Conservation (phyloP, 2,888 invertebrate genomes). For the Antitype chi region DNA sequence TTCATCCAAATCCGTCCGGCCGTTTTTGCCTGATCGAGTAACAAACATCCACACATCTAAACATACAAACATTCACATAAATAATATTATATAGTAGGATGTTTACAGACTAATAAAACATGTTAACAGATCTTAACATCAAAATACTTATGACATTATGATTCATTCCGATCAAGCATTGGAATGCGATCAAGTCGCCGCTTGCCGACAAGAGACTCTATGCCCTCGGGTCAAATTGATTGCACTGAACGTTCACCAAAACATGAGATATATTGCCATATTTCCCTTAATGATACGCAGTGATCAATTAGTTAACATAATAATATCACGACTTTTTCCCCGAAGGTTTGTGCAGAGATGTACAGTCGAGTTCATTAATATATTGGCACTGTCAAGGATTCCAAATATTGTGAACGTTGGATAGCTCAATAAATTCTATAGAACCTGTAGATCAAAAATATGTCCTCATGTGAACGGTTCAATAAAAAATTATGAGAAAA, state of each 20-base stretch:
- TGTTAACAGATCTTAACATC: conserved; percentile 1
- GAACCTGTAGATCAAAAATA: too few relatives aligned
- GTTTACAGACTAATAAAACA: neutral
- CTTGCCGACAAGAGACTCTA: neutral
- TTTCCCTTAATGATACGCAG: neutral
- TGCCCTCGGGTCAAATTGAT: conserved; percentile 27
- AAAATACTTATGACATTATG: neutral
- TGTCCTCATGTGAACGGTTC: too few relatives aligned
- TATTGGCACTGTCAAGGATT: too few relatives aligned
- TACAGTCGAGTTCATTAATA: too few relatives aligned
- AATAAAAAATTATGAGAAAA: too few relatives aligned
- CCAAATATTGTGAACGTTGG: too few relatives aligned
- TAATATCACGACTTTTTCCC: neutral
- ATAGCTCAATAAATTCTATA: too few relatives aligned
- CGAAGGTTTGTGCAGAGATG: neutral
- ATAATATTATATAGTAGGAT: too few relatives aligned
- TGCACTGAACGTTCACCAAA: neutral
- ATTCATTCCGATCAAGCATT: conserved; percentile 6
- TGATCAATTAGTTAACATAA: conserved; percentile 3
- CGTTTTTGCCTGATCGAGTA: too few relatives aligned
- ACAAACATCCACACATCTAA: too few relatives aligned
- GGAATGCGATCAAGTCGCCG: conserved; percentile 25
- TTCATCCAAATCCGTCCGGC: too few relatives aligned
- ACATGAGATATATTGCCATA: neutral
- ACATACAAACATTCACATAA: too few relatives aligned